Conservation (phyloP, 2,888 invertebrate species). For the Eristalinus sepulchralis region DNA sequence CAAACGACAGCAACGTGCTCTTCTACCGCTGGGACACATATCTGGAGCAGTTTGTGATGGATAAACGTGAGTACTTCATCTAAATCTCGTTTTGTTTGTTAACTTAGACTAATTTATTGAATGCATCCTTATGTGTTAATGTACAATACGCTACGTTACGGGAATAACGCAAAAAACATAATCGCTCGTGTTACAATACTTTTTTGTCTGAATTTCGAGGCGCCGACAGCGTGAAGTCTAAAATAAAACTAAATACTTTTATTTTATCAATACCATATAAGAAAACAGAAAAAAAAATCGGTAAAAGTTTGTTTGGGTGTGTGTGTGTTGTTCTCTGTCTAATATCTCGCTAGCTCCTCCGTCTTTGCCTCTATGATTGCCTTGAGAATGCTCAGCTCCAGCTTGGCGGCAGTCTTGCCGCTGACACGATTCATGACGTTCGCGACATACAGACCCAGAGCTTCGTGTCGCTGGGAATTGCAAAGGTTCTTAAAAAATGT, state of each 20-base stretch:
- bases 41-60: constrained; percentile 72
- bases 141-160: constrained; percentile 4
- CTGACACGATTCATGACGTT: constrained; percentile 79
- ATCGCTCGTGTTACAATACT: neutral
- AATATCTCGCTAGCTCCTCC: constrained; percentile 75
- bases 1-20: constrained; percentile 41
- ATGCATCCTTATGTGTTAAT: constrained; percentile 5
- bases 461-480: constrained; percentile 78
- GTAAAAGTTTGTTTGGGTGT: neutral
- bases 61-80: constrained; percentile 75
- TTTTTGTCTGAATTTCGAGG: neutral
- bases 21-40: constrained; percentile 75
- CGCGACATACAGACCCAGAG: constrained; percentile 79
- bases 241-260: constrained; percentile 63
- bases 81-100: neutral
- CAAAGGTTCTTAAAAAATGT: constrained; percentile 80
- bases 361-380: constrained; percentile 79
- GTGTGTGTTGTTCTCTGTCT: neutral
- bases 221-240: neutral
- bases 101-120: constrained; percentile 33
- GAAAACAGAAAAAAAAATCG: neutral
- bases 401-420: constrained; percentile 76
- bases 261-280: constrained; percentile 51
- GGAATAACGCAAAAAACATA: neutral
- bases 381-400: constrained; percentile 78